These are phyloP conservation scores for Nineta flava DNA, from an alignment of 2,888 invertebrate genomes.

Conservation along the genomic window DNA sequence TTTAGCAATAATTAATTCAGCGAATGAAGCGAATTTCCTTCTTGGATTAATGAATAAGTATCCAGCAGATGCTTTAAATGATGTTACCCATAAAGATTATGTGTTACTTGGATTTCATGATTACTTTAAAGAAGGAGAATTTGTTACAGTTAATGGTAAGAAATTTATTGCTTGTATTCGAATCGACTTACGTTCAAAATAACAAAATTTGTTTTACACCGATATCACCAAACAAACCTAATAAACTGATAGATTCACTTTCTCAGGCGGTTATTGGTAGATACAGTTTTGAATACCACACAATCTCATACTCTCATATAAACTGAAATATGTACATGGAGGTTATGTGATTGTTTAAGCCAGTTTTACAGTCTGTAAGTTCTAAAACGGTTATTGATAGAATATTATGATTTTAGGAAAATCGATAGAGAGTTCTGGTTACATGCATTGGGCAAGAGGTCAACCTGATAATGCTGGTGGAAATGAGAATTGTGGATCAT, in stretches of 20 bases:
- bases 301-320: no score
- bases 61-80: neutral
- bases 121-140: conserved; percentile 22
- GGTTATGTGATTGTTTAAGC: no score
- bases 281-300: no score
- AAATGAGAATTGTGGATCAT: conserved; percentile 25
- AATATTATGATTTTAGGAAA: conserved; percentile 19
- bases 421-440: conserved; percentile 23
- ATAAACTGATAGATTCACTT: no score
- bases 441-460: conserved; percentile 21
- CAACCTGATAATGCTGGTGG: conserved; percentile 26
- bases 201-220: neutral
- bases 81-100: neutral
- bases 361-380: no score
- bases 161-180: no score
- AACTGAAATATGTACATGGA: no score
- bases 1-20: conserved; percentile 25
- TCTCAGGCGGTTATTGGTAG: no score
- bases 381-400: no score
- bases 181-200: no score
- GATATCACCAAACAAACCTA: no score
- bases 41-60: conserved; percentile 17
- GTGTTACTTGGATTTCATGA: conserved; percentile 22
- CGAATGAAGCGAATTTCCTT: conserved; percentile 20
- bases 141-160: conserved; percentile 22